Percentiles rank a stretch among this genome's conserved stretches.
These are phyloP conservation scores for Sebastes minor DNA, from an alignment of 2,797 vertebrate genomes.

Conservation along the genomic window DNA sequence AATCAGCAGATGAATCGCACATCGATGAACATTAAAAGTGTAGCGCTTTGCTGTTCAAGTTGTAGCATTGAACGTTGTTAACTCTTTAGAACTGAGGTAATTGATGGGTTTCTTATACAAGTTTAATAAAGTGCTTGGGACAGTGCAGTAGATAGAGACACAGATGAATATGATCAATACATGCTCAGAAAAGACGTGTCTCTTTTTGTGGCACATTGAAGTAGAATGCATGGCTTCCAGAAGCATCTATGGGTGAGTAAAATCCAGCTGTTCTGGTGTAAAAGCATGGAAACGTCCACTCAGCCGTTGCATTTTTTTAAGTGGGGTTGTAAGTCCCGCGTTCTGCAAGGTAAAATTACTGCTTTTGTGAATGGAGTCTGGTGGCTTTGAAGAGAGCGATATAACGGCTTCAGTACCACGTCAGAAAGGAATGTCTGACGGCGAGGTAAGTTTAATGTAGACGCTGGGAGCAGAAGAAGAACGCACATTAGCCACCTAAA, in stretches of 20 bases:
- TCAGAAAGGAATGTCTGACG: no score
- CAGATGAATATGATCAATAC: constrained; percentile 2
- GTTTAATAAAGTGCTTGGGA: not conserved
- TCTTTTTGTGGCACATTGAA: not conserved
- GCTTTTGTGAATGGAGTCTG: no score
- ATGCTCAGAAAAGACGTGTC: constrained; percentile 1
- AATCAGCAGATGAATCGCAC: not conserved
- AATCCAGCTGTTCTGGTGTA: not conserved
- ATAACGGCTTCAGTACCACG: no score
- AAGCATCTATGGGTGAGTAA: not conserved
- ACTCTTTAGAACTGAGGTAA: not conserved
- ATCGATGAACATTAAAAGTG: not conserved
- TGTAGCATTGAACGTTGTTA: not conserved
- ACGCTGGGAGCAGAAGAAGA: no score
- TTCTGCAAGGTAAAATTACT: no score
- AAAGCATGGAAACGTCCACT: not conserved
- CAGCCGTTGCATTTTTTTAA: no score
- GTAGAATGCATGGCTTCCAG: not conserved
- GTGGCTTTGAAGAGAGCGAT: no score
- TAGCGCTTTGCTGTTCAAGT: not conserved
- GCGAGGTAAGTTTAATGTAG: no score
- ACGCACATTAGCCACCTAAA: no score
- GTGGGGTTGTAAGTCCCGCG: no score
- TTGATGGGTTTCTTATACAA: not conserved
- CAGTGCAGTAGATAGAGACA: not conserved